Evolutionary conservation across 2,113 vertebrate genomes (phyloP), one percentile per base, ranked within the genome.

Genomic region (Elephantulus edwardii): DNA sequence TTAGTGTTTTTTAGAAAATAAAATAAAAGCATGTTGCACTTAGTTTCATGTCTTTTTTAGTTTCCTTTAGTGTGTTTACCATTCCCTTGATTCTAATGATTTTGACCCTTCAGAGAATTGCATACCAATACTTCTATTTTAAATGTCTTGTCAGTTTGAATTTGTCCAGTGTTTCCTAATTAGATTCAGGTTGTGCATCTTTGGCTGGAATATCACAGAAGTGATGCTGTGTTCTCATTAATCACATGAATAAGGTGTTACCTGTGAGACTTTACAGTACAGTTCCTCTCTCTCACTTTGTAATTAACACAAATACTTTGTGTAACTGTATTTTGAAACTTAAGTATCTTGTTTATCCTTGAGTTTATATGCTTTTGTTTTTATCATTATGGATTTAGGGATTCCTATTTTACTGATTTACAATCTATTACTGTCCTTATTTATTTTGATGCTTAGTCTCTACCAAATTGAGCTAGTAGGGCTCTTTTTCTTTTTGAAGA

Each of bases 151-250:
- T 77, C 60, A 89, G 52, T 46, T 80, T n/a, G 50, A 16, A 13
- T 80, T 70, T 92, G 48, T 88, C 44, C 92, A 64, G 9, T 91
- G 44, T 71, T 89, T 62, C 33, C 66, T 92, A 30, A 83, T 44
- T 77, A 86, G 24, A 52, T 83, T 89, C n/a, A 80, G 50, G 6
- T 76, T 66, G 22, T 83, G 9, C 46, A 22, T 83, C 40, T 66
- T 50, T 76, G 68, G 35, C 24, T 68, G 71, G 28, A 72, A 24
- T 79, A 83, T 77, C 54, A 54, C 5, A 3, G 70, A 84, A 60
- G 38, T 62, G 35, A 82, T 90, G 22, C 13, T 68, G 1, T 75
- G 28, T 46, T 89, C 38, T 71, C 76, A 17, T 74, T 89, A 48
- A 12, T 83, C 50, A 64, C 3, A 80, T 72, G 50, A 83, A 58